Evolutionary conservation across 2,888 invertebrate species (phyloP).

Genomic region (Ischnura elegans): DNA sequence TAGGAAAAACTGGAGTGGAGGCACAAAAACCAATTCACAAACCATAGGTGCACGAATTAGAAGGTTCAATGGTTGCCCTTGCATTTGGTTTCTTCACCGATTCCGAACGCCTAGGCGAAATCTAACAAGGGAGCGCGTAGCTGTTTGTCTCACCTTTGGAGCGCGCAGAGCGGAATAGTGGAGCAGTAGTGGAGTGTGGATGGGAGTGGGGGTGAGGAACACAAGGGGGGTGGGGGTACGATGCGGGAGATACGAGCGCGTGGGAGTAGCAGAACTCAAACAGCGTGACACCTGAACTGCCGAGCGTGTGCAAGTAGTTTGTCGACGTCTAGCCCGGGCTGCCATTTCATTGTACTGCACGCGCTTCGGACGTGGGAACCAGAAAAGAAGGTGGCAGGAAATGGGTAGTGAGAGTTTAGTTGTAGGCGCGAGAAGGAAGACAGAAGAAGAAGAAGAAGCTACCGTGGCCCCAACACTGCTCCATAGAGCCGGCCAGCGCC

Average conservation of each 20-base stretch:
- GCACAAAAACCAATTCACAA: no score
- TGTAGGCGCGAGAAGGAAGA: no score
- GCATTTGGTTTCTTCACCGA: neutral
- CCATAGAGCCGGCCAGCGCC: neutral
- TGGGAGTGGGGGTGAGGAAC: neutral
- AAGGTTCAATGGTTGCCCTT: no score
- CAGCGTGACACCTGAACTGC: conserved; percentile 64
- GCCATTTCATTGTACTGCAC: conserved; percentile 54
- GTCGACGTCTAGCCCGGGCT: conserved; percentile 56
- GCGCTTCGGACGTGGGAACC: conserved; percentile 59
- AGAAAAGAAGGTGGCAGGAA: neutral
- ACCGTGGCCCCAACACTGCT: neutral
- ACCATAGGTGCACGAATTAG: no score
- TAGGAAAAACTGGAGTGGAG: no score
- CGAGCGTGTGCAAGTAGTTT: conserved; percentile 65
- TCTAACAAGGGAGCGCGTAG: neutral
- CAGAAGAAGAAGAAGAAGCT: conserved; percentile 14
- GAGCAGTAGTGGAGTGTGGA: neutral
- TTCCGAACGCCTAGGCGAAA: neutral
- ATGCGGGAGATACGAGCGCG: neutral
- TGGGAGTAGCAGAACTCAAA: conserved; percentile 57
- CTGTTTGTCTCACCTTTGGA: neutral
- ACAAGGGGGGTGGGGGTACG: neutral
- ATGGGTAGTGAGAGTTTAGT: neutral
- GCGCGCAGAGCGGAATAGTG: neutral